A percentile compares a stretch with the other conserved stretches of the same genome.
These are phyloP conservation scores for Mechanitis mazaeus DNA, from an alignment of 2,888 invertebrate genomes.

Conservation along the genomic window DNA sequence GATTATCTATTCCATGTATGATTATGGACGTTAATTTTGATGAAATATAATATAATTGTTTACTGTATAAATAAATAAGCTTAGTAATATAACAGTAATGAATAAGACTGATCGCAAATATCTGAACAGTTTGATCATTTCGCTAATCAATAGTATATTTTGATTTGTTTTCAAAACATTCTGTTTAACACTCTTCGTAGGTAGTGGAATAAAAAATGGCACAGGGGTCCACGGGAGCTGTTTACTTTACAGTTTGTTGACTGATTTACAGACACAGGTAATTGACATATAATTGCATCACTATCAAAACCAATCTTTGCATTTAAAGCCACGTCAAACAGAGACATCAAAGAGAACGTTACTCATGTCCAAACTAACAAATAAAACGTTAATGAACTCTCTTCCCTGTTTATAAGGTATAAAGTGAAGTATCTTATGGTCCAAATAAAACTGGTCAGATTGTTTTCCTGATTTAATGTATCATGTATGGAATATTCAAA, in stretches of 20 bases:
- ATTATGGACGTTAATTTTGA: conserved; percentile 2
- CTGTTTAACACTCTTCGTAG: no score
- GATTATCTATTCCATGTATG: conserved; percentile 4
- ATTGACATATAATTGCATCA: conserved; percentile 26
- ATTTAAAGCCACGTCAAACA: conserved; percentile 15
- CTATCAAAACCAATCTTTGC: conserved; percentile 19
- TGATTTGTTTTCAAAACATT: no score
- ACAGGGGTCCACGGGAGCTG: no score
- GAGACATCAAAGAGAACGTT: conserved; percentile 16
- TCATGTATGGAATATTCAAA: conserved; percentile 31
- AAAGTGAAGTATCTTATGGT: background rate
- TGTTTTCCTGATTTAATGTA: conserved; percentile 19
- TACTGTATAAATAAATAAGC: background rate
- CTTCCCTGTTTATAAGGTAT: background rate
- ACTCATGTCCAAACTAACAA: conserved; percentile 8
- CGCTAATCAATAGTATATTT: conserved; percentile 12
- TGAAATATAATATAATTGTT: background rate
- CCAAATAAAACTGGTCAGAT: conserved; percentile 8
- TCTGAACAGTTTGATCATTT: conserved; percentile 23
- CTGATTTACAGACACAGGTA: background rate
- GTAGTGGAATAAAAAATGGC: no score
- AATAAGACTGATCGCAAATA: conserved; percentile 17
- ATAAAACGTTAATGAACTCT: background rate
- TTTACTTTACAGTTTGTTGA: background rate
- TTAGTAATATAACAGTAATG: background rate